Base-by-base conservation (phyloP, 2,888 invertebrate species). In the Hyppa rectilinea region DNA sequence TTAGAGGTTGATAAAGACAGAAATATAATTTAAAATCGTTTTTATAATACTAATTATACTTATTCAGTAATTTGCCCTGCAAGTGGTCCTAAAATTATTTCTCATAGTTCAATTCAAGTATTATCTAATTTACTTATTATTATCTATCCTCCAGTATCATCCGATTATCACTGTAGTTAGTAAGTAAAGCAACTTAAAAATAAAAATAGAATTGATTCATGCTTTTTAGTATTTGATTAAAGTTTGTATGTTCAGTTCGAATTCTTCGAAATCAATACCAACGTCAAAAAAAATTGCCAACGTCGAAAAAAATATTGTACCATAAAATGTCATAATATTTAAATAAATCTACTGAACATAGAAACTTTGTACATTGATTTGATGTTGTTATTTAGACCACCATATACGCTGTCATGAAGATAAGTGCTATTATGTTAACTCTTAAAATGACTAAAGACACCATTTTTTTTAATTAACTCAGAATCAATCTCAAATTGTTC, bases 161-260 rank as follows among this genome's bases (percentile, higher is more conserved):
- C 62, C 34, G 4, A 75, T 38, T 53, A 71, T 58, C 64, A 72
- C 62, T 47, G 76, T 83, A 83, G 74, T 75, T 72, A 63, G 66
- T 72, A 71, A 70, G 56, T 58, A 59, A 65, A 59, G 29, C 62
- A 64, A 59, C 52, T 17, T 56, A 58, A 61, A 55, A 40, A 29
- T 53, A 1, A 69, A 50, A 60, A 62, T 74, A 82, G 83, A 55
- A 59, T 72, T 62, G 40, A 49, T 71, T 58, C 23, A 55, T 71
- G 77, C 80, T 83, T 82, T 45, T 34, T 64, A 59, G 52, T 68
- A 45, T 63, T 68, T 63, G 40, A 64, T 62, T 55, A 59, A 53
- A 58, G 5, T 72, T 74, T 65, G 23, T 72, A 52, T 59, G 56
- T 81, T 75, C 65, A 62, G 61, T 68, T 45, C n/a, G 0, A 49